Evolutionary conservation across 2,113 vertebrate genomes (phyloP), one percentile per base, ranked within the genome.

Genomic region (Nibea albiflora): DNA sequence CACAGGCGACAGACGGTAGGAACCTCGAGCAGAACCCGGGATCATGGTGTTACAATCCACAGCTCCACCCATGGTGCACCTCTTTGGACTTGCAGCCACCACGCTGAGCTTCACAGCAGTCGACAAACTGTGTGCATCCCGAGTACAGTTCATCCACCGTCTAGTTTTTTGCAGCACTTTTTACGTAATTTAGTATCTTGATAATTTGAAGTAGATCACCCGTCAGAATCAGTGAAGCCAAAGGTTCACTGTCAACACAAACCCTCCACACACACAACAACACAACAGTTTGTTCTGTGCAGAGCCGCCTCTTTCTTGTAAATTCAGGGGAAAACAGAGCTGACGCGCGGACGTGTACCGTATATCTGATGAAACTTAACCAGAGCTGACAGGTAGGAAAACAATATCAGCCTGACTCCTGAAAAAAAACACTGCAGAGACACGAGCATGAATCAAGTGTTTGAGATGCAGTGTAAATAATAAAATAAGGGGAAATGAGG

Each of bases 351-450:
- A 76, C 49, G 12, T 16, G 28, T 9, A 39, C n/a, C 14, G 7
- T 28, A 46, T 31, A 15, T 54, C 4, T 66, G 39, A 47, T 70
- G 53, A 14, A 24, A 16, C 35, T 46, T 19, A 83, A 87, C 22
- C 49, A 28, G 3, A 72, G 35, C 69, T 78, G 77, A 81, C 69
- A 61, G 63, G 47, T 60, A 17, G 52, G 56, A 19, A 57, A 44
- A 42, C 50, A 49, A 54, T 22, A 73, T 46, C 76, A 56, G 47
- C 47, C 62, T 9, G 20, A 73, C 12, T 77, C n/a, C 31, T 22
- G 22, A 5, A 78, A 69, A 35, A 35, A 39, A 39, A 31, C 26
- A 67, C 11, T 0, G 15, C 7, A 26, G 42, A 79, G 16, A 49
- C 65, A 54, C 12, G 4, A 10, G 28, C 52, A 28, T 15, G 12